phyloP scores from a whole-genome alignment of 2,797 vertebrate species.

The Anabas testudineus region DNA sequence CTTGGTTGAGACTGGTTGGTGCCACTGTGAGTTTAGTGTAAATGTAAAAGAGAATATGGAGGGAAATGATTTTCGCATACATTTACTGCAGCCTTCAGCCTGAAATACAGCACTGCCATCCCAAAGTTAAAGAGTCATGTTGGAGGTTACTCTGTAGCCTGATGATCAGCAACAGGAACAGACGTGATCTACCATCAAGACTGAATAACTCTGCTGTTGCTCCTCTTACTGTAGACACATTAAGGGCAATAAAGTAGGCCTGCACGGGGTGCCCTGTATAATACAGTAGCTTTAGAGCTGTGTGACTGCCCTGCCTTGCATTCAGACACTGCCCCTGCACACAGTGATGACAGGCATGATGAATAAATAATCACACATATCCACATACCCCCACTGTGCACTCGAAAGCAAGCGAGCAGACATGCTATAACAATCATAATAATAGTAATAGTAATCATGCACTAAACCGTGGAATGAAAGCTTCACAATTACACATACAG shows the following conservation, averaged over 20 bases:
- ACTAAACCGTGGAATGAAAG: constrained; percentile 23
- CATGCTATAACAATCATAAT: constrained; percentile 18
- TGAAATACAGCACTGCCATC: constrained; percentile 18
- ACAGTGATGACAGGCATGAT: constrained; percentile 58
- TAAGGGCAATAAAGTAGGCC: constrained; percentile 18
- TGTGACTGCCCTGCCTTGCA: constrained; percentile 37
- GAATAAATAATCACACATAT: constrained; percentile 68
- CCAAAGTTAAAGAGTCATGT: constrained; percentile 44
- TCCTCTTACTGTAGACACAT: constrained; percentile 37
- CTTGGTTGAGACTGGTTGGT: constrained; percentile 30
- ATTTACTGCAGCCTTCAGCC: constrained; percentile 9
- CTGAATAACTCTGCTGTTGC: constrained; percentile 34
- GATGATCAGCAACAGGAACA: constrained; percentile 33
- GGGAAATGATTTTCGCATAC: constrained; percentile 12
- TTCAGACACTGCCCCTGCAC: constrained; percentile 54
- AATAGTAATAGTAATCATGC: constrained; percentile 24
- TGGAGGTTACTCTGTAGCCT: constrained; percentile 41
- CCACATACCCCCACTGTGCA: constrained; percentile 47
- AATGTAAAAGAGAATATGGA: constrained; percentile 4
- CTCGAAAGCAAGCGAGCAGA: constrained; percentile 46
- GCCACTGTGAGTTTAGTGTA: constrained; percentile 9
- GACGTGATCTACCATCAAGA: constrained; percentile 24
- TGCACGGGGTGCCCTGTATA: constrained; percentile 16
- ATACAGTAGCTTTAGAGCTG: constrained; percentile 35
- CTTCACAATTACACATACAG: not conserved